Base-by-base conservation (phyloP, 2,888 invertebrate genomes). In the Harpalus rufipes region DNA sequence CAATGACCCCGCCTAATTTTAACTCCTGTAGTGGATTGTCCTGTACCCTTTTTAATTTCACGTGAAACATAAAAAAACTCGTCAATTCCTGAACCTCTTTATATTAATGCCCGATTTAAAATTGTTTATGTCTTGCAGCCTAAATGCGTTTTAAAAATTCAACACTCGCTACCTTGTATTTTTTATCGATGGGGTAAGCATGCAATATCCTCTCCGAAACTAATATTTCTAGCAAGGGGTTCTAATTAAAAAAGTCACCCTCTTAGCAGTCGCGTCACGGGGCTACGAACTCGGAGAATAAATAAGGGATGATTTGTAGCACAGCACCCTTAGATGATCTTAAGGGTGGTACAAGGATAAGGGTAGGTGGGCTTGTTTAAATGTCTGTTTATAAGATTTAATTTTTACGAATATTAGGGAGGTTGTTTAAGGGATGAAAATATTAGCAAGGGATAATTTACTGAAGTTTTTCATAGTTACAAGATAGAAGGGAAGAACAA, bases 281-380 rank as follows among this genome's bases (percentile, higher is more conserved):
- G 41, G 51, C 80, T 39, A 82, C 86, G 86, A 80, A 86, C 86
- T 86, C 85, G 68, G 86, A 86, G 86, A 87, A 87, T 86, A 87
- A 87, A 87, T 87, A 86, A 86, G 86, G 87, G 87, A 87, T 87
- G 87, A 87, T 87, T 87, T 87, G 87, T 87, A 87, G 86, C 44
- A 86, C 85, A 85, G 83, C 85, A 86, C 85, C 85, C 81, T 44
- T 44, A 21, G 63, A 21, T 14, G 72, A 72, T 32, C 72, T 72
- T 72, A 32, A 72, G 32, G 16, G 44, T 7, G 32, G 25, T 65
- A 32, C 18, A 25, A 61, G 32, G 21, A 63, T 18, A 63, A 81
- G 81, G 65, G 81, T 63, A 63, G 51, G 18, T 21, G 56, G 10
- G 58, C 68, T 81, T 78, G 78, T 78, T 78, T 81, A 81, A 81